Conservation (phyloP, 23 tunicate genomes). For the Halocynthia roretzi region DNA sequence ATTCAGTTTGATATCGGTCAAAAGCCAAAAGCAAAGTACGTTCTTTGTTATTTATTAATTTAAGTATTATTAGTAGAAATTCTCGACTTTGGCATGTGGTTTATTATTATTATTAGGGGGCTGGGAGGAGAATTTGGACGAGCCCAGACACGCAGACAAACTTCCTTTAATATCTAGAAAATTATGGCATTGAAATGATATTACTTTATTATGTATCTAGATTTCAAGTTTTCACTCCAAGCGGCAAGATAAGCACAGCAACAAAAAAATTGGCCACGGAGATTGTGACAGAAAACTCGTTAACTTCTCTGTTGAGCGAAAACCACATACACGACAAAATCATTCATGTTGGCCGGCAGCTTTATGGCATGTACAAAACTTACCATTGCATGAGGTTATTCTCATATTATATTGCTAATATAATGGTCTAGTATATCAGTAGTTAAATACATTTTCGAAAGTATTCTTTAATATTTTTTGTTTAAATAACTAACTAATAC, state of each 20-base stretch:
- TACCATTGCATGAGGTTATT: constrained; percentile 4
- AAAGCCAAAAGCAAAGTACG: constrained; percentile 8
- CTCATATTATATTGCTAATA: not conserved
- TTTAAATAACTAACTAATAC: too few species aligned
- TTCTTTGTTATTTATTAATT: too few species aligned
- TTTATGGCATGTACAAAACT: constrained; percentile 9
- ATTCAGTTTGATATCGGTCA: not conserved
- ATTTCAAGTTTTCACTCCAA: constrained; percentile 3
- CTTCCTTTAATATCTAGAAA: not conserved
- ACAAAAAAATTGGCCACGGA: not conserved
- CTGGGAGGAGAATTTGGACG: too few species aligned
- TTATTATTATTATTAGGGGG: too few species aligned
- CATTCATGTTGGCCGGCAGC: not conserved
- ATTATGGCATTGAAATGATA: not conserved
- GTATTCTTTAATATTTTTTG: too few species aligned
- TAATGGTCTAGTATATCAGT: too few species aligned
- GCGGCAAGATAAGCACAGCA: not conserved
- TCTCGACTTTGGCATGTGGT: too few species aligned
- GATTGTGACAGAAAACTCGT: not conserved
- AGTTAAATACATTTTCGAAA: too few species aligned
- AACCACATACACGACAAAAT: not conserved
- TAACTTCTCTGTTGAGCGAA: not conserved
- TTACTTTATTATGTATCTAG: not conserved
- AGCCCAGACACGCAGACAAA: not conserved
- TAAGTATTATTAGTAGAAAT: too few species aligned